Conservation (phyloP, 2,113 vertebrate species). For the Pipra filicauda region DNA sequence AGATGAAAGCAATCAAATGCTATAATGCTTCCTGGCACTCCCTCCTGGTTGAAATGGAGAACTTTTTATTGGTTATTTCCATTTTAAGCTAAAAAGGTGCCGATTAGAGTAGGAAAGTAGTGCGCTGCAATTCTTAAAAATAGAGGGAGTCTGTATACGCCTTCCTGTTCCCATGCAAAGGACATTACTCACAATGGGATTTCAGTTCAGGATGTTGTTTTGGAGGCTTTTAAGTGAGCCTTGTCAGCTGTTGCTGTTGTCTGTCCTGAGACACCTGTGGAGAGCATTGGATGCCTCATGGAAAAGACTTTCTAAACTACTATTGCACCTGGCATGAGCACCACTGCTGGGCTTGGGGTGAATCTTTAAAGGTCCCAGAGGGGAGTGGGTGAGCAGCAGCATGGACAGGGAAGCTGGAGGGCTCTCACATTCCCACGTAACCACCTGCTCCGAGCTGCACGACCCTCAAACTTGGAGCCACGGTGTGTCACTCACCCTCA, state of each 20-base stretch:
- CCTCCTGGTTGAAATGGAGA: not conserved
- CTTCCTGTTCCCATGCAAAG: not conserved
- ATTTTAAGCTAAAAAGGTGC: not conserved
- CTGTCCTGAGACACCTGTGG: not conserved
- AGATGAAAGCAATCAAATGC: not conserved
- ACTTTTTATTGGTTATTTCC: not conserved
- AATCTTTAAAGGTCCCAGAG: not conserved
- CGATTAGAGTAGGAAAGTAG: not conserved
- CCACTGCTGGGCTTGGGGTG: not conserved
- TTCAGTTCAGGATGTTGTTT: not conserved
- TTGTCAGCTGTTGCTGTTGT: not conserved
- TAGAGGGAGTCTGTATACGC: not conserved
- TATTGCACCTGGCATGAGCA: not conserved
- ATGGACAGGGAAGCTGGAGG: not conserved
- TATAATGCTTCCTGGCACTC: not conserved
- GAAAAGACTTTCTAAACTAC: not conserved
- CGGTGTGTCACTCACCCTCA: not conserved
- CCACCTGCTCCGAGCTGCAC: not conserved
- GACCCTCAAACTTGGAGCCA: rapidly evolving
- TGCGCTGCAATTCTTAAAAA: not conserved
- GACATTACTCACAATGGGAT: not conserved
- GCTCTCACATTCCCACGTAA: rapidly evolving
- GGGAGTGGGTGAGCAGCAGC: not conserved
- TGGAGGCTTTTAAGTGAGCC: not conserved
- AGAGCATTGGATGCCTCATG: not conserved